A percentile compares a stretch with the other conserved stretches of the same genome.
Evolutionary conservation across 2,888 invertebrate genomes (phyloP).

Genomic region (Scaptomyza flava): DNA sequence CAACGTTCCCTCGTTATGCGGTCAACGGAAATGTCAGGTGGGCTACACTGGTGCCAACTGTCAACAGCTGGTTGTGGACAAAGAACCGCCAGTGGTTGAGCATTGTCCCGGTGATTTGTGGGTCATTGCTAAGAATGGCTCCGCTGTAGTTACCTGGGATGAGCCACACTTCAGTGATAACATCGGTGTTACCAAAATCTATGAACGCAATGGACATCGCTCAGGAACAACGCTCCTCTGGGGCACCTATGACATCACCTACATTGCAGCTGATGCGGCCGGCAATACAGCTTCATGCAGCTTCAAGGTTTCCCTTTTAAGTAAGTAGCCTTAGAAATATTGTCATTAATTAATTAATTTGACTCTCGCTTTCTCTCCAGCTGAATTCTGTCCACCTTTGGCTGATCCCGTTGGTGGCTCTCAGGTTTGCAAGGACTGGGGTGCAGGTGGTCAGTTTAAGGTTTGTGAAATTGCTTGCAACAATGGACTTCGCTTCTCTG

Average conservation of each 20-base stretch:
- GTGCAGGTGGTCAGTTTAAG: slow-evolving; percentile 97
- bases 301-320: slow-evolving; percentile 94
- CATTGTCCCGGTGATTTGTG: slow-evolving; percentile 97
- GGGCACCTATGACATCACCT: slow-evolving; percentile 96
- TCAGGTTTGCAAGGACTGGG: slow-evolving; percentile 97
- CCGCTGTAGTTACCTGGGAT: slow-evolving; percentile 95
- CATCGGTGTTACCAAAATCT: slow-evolving; percentile 91
- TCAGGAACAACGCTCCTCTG: slow-evolving; percentile 95
- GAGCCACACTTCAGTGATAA: slow-evolving; percentile 96
- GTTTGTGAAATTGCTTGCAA: slow-evolving; percentile 96
- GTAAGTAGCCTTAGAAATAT: slow-evolving; percentile 86
- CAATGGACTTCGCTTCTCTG: slow-evolving; percentile 94
- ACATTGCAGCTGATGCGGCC: slow-evolving; percentile 96
- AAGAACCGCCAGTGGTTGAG: slow-evolving; percentile 93
- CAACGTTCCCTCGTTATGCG: slow-evolving; percentile 95
- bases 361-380: slow-evolving; percentile 82
- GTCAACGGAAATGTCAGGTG: slow-evolving; percentile 93
- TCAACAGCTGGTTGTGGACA: slow-evolving; percentile 92
- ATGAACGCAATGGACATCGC: slow-evolving; percentile 93
- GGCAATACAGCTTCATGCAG: slow-evolving; percentile 96
- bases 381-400: slow-evolving; percentile 95
- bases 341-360: too few species aligned
- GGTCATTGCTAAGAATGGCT: slow-evolving; percentile 96
- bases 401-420: slow-evolving; percentile 95
- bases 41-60: slow-evolving; percentile 95